phyloP scores from a whole-genome alignment of 2,888 invertebrate species.

The Chaitophorus viminalis region DNA sequence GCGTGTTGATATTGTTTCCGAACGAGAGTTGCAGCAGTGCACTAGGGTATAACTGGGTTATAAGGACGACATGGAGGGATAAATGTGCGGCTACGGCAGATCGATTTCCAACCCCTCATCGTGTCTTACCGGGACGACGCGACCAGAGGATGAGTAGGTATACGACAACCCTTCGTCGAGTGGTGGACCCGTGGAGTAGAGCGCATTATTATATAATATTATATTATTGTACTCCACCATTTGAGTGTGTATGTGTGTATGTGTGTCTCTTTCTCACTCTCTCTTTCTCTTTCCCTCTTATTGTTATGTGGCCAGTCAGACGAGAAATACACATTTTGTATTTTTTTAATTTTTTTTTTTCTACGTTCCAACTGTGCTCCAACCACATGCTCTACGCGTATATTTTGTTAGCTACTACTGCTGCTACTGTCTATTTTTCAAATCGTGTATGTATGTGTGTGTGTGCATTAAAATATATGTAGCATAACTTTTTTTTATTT shows the following conservation, averaged over 20 bases:
- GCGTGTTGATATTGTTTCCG: constrained; percentile 43
- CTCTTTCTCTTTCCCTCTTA: not conserved
- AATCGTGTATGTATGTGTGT: not conserved
- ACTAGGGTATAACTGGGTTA: constrained; percentile 32
- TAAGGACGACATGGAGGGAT: not conserved
- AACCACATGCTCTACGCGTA: not conserved
- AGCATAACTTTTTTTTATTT: not conserved
- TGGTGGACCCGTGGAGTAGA: constrained; percentile 14
- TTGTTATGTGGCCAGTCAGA: constrained; percentile 55
- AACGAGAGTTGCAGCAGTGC: not conserved
- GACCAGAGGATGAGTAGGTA: not conserved
- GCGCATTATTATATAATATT: constrained; percentile 25
- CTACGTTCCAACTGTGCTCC: constrained; percentile 33
- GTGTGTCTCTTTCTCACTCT: not conserved
- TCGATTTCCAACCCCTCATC: constrained; percentile 56
- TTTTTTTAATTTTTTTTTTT: constrained; percentile 42
- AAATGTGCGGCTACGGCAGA: constrained; percentile 27
- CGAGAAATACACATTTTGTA: constrained; percentile 41
- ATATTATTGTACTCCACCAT: constrained; percentile 36
- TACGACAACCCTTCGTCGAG: constrained; percentile 45
- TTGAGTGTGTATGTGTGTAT: constrained; percentile 7
- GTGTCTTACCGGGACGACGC: not conserved
- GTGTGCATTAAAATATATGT: not conserved
- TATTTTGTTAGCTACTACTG: not conserved
- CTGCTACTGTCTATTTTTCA: constrained; percentile 25